Evolutionary conservation across 2,113 vertebrate genomes (phyloP).

Genomic region (Burhinus bistriatus): DNA sequence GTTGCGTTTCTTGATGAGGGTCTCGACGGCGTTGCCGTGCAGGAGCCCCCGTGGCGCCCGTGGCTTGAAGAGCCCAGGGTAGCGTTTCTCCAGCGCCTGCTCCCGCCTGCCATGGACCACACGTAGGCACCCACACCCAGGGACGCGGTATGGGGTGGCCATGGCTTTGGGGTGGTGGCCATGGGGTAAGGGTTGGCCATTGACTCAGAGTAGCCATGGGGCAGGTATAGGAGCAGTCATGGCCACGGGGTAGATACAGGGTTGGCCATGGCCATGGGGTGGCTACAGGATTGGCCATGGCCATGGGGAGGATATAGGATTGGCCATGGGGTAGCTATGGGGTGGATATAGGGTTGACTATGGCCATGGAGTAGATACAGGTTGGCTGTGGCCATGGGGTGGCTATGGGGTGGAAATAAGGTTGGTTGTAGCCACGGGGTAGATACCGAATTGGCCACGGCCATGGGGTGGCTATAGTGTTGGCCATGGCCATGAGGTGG

Average conservation of each 20-base stretch:
- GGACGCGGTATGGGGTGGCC: neutral
- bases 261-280: neutral
- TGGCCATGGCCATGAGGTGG: neutral
- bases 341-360: neutral
- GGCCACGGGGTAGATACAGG: neutral
- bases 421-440: too few relatives aligned
- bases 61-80: slow-evolving; percentile 88
- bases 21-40: slow-evolving; percentile 91
- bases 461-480: too few relatives aligned
- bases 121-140: neutral
- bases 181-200: neutral
- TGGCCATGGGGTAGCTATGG: neutral
- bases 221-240: neutral
- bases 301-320: neutral
- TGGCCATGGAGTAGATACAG: too few relatives aligned
- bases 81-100: slow-evolving; percentile 91
- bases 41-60: slow-evolving; percentile 82
- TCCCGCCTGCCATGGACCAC: slow-evolving; percentile 82
- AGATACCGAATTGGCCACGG: too few relatives aligned
- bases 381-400: neutral
- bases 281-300: neutral
- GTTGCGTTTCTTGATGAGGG: slow-evolving; percentile 96
- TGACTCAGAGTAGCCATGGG: neutral
- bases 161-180: neutral
- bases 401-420: too few relatives aligned